Percentiles rank a stretch among this genome's conserved stretches.
These are phyloP conservation scores for Pungitius pungitius DNA, from an alignment of 2,113 vertebrate genomes.

Conservation along the genomic window DNA sequence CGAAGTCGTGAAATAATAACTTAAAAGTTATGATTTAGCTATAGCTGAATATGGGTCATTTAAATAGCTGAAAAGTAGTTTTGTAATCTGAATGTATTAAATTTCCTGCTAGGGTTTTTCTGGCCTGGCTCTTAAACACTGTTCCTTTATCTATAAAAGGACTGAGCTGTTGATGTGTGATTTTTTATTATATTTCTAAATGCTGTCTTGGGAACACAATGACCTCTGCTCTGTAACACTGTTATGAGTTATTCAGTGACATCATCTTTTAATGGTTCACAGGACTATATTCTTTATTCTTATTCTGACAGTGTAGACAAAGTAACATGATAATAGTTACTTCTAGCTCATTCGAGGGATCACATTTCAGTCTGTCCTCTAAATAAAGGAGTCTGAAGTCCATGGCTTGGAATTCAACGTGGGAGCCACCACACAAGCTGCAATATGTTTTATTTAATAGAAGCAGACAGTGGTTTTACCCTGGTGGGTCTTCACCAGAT, in stretches of 20 bases:
- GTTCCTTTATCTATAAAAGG: not conserved
- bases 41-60: no score
- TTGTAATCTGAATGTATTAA: not conserved
- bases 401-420: conserved; percentile 17
- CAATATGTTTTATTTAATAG: conserved; percentile 47
- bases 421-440: conserved; percentile 18
- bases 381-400: conserved; percentile 35
- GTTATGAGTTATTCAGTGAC: not conserved
- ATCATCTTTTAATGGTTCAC: not conserved
- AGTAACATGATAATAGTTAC: not conserved
- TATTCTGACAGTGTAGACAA: conserved; percentile 9
- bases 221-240: conserved; percentile 28
- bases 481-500: conserved; percentile 5
- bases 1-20: no score
- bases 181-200: conserved; percentile 29
- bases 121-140: conserved; percentile 7
- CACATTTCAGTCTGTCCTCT: conserved; percentile 35
- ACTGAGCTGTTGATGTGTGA: conserved; percentile 25
- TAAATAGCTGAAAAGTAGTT: not conserved
- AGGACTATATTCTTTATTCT: conserved; percentile 15
- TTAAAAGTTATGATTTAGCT: no score
- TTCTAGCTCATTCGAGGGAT: conserved; percentile 25
- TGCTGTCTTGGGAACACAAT: conserved; percentile 42
- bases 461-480: conserved; percentile 40
- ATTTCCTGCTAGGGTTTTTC: conserved; percentile 28